Base-by-base conservation (phyloP, 2,888 invertebrate species). In the Dexiosoma caninum region DNA sequence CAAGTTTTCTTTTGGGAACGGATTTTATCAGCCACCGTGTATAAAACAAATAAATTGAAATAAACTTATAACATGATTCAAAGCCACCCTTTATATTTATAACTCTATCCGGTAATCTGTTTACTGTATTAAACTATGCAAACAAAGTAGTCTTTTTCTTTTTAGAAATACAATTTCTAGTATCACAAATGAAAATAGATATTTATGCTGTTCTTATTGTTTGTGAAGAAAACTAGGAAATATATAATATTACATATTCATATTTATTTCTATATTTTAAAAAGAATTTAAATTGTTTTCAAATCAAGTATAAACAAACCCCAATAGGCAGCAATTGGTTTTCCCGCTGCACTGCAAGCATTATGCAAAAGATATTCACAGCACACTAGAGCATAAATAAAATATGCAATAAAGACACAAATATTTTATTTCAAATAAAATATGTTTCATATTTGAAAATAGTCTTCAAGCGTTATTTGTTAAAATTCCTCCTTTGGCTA, bases 181-280 rank as follows among this genome's bases (percentile, higher is more conserved):
- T 4, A 37, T 1, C 10, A 12, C n/a, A 37, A 37, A 37, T 12
- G 12, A 37, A 4, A 37, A n/a, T 12, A 10, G 0, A n/a, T 37
- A 12, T 37, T 37, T 12, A 37, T 37, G 12, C 12, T 12, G 10
- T n/a, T 12, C 4, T 2, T 4, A 37, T 12, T 37, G n/a, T n/a
- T n/a, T n/a, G n/a, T 0, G 2, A 16, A 27, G 12, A 35, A 42
- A 35, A 14, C 10, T 14, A 23, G 37, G 10, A 53, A 59, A 3
- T 42, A 51, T 66, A 5, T 60, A 60, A 78, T 60, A 27, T 5
- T 27, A 27, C 27, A 27, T 27, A 27, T 6, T 27, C 4, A 6
- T 27, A 46, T 53, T 78, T 40, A 40, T 78, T 60, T 78, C 49
- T 57, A 69, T 67, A 74, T 69, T 74, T 49, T 57, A 57, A 55